Conservation (phyloP, 1,140 invertebrate genomes). For the Pogonus chalceus region DNA sequence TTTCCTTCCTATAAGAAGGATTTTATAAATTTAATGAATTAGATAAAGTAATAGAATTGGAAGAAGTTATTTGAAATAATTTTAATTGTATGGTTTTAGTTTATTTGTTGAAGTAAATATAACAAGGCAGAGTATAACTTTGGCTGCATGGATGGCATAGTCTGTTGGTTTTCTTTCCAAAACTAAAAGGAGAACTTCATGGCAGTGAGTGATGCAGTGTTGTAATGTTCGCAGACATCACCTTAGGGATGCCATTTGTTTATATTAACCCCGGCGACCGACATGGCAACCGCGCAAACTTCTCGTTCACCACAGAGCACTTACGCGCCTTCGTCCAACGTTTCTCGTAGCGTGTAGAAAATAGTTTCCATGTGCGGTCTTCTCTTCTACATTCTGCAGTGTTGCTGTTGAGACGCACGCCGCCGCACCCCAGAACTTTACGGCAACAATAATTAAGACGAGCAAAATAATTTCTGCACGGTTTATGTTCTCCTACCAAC, state of each 20-base stretch:
- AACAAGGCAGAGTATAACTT: too few species aligned
- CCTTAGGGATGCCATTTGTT: neutral
- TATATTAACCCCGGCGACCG: constrained; percentile 1
- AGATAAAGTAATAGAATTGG: too few species aligned
- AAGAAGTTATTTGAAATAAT: too few species aligned
- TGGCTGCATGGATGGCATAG: too few species aligned
- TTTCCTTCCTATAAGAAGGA: too few species aligned
- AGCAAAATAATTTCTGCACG: constrained; percentile 5
- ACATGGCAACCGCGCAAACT: neutral
- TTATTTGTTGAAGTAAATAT: too few species aligned
- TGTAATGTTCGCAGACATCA: constrained; percentile 2
- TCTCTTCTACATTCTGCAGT: too few species aligned
- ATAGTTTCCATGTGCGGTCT: constrained; percentile 4
- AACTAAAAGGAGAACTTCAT: too few species aligned
- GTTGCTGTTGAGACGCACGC: too few species aligned
- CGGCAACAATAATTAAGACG: constrained; percentile 14
- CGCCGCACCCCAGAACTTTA: constrained; percentile 1
- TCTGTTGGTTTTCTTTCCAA: too few species aligned
- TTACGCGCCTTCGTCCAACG: neutral
- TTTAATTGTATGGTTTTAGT: too few species aligned
- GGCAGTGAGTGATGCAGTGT: constrained; percentile 2
- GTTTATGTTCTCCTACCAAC: neutral
- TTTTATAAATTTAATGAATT: too few species aligned
- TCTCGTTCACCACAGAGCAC: neutral
- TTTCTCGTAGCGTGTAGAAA: neutral